A percentile compares a stretch with the other conserved stretches of the same genome.
phyloP scores from a whole-genome alignment of 2,113 vertebrate species.

The Accipiter cooperii region DNA sequence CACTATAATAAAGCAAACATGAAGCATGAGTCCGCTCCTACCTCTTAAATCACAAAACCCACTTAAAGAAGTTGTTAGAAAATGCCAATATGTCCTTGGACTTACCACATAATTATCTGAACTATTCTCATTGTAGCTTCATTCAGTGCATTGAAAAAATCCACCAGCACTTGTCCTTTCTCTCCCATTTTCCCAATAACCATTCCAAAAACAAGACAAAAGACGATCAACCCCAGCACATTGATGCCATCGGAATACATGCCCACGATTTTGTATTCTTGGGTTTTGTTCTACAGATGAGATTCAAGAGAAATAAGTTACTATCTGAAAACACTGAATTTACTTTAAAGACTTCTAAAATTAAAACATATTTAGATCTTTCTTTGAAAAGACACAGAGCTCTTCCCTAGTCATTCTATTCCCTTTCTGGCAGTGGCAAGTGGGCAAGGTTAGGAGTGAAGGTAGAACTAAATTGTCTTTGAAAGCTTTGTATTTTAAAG shows the following conservation, averaged over 20 bases:
- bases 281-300: slow-evolving; percentile 83
- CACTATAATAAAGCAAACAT: background rate
- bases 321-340: background rate
- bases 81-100: background rate
- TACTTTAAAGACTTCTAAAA: background rate
- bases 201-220: slow-evolving; percentile 92
- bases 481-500: background rate
- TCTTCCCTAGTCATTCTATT: background rate
- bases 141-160: slow-evolving; percentile 95
- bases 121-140: slow-evolving; percentile 97
- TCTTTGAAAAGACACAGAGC: background rate
- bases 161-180: slow-evolving; percentile 88
- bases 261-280: slow-evolving; percentile 86
- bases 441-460: background rate
- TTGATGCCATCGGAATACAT: slow-evolving; percentile 89
- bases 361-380: background rate
- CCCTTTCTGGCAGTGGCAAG: background rate
- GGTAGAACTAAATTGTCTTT: background rate
- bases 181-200: slow-evolving; percentile 98
- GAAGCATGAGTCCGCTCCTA: background rate
- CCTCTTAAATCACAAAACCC: background rate
- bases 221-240: slow-evolving; percentile 91
- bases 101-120: slow-evolving; percentile 97
- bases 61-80: background rate
- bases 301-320: slow-evolving; percentile 39